Evolutionary conservation across 2,888 invertebrate genomes (phyloP), one percentile per base, ranked within the genome.

Genomic region (Orthosia gracilis): DNA sequence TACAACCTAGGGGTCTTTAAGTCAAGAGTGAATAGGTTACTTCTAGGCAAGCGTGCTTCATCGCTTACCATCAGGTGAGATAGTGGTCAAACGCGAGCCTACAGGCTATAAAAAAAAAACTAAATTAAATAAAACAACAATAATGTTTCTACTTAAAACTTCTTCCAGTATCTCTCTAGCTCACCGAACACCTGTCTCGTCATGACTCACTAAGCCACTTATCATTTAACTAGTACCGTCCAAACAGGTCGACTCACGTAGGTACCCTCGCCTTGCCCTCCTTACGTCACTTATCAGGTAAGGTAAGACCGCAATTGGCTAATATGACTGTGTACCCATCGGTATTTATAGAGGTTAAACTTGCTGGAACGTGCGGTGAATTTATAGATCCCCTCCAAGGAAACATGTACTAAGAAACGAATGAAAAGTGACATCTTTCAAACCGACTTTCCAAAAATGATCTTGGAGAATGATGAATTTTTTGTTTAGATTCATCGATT

Each of bases 211-310:
- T 15, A 54, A 52, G n/a, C 2, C 40, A n/a, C 67, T 65, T n/a
- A 81, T 62, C 62, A 50, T 69, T 62, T 11, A 64, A 26, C 47
- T 18, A 23, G 45, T 11, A 50, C n/a, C 17, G 26, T 63, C 40
- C 18, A 49, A 62, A 65, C 54, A 76, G 50, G 63, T 63, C 61
- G 17, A 18, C 47, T 13, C 61, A 59, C 52, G 69, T 50, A 23
- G 9, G 71, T 82, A 23, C 49, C 2, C 2, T 78, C 47, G 59
- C 80, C 80, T 81, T 81, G 80, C 49, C 83, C 80, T 83, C 79
- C 57, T 70, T 81, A 61, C 69, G 49, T 78, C 61, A 65, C 66
- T 76, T 71, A 57, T 66, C 74, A 45, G 55, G 15, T 70, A 67
- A 45, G 67, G 61, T 23, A 68, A 40, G 55, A 55, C 65, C 18